Conservation (phyloP, 2,797 vertebrate genomes). For the Microctenopoma stevenorrisi region DNA sequence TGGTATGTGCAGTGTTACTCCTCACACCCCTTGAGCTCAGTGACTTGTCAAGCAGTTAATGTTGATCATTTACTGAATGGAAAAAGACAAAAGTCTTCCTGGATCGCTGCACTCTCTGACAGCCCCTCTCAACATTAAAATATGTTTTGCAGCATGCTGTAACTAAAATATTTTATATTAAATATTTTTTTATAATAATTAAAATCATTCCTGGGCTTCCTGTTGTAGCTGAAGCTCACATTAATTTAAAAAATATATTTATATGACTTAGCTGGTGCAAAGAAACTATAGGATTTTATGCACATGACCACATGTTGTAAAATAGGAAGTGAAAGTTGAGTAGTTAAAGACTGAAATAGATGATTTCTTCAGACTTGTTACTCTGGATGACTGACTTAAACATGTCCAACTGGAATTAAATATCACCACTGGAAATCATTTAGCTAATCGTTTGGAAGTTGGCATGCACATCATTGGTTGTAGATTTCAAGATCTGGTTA, state of each 20-base stretch:
- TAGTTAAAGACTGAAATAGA: conserved; percentile 6
- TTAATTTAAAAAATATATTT: not conserved
- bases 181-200: too few relatives aligned
- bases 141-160: too few relatives aligned
- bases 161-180: too few relatives aligned
- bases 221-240: not conserved
- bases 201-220: too few relatives aligned
- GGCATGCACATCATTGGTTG: too few relatives aligned
- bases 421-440: not conserved
- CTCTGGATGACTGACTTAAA: not conserved
- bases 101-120: too few relatives aligned
- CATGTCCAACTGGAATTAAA: not conserved
- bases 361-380: conserved; percentile 9
- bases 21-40: not conserved
- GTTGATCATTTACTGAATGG: not conserved
- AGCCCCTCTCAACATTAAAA: too few relatives aligned
- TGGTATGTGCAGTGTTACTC: not conserved
- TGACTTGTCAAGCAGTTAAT: not conserved
- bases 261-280: too few relatives aligned
- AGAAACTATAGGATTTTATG: not conserved
- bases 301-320: conserved; percentile 11
- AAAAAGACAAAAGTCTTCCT: not conserved
- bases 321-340: conserved; percentile 17
- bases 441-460: too few relatives aligned
- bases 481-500: too few relatives aligned